A percentile compares a stretch with the other conserved stretches of the same genome.
phyloP scores from a whole-genome alignment of 2,888 invertebrate species.

The Nineta flava region DNA sequence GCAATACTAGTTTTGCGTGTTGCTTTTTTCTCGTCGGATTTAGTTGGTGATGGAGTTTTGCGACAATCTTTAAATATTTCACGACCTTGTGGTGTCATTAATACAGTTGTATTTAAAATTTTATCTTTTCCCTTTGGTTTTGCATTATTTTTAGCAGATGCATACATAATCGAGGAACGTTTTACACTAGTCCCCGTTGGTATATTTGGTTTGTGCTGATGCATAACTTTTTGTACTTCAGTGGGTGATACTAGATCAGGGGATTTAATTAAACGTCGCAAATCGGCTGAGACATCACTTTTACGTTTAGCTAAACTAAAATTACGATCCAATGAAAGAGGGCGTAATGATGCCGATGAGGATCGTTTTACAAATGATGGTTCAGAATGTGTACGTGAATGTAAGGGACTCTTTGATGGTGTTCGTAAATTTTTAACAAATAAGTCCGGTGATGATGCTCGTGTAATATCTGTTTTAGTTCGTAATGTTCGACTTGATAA shows the following conservation, averaged over 20 bases:
- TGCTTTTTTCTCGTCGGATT: not conserved
- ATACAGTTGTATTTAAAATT: not conserved
- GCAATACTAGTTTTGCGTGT: not conserved
- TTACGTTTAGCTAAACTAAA: conserved; percentile 37
- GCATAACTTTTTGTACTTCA: conserved; percentile 35
- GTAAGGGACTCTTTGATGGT: conserved; percentile 1
- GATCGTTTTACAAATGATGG: conserved; percentile 6
- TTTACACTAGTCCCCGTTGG: conserved; percentile 25
- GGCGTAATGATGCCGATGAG: conserved; percentile 14
- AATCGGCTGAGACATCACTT: conserved; percentile 25
- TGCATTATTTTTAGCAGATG: conserved; percentile 21
- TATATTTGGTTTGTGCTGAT: conserved; percentile 24
- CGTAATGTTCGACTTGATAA: conserved; percentile 26
- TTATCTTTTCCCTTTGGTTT: conserved; percentile 11
- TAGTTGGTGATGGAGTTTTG: conserved; percentile 9
- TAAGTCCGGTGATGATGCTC: not conserved
- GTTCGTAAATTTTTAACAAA: conserved; percentile 1
- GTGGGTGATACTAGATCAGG: conserved; percentile 40
- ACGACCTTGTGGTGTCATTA: conserved; percentile 11
- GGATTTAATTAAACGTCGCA: conserved; percentile 27
- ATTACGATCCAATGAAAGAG: conserved; percentile 38
- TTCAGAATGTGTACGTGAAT: conserved; percentile 1
- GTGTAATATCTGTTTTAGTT: conserved; percentile 18
- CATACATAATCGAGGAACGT: conserved; percentile 25
- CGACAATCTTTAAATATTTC: conserved; percentile 10